Base-by-base conservation (phyloP, 2,888 invertebrate genomes). In the Xestia c-nigrum region DNA sequence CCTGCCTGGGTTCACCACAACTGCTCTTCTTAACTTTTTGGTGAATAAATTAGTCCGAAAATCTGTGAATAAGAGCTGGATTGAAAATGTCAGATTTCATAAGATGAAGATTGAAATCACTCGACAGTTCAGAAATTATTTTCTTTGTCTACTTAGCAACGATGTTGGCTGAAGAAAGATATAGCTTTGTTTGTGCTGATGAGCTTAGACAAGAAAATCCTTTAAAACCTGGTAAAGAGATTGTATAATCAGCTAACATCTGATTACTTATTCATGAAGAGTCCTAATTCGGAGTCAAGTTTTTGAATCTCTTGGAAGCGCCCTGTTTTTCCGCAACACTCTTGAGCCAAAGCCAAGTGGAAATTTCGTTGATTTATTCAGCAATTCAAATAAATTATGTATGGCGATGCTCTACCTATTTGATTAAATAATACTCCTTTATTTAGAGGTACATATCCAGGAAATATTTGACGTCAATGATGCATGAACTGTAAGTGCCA, bases 381-480 rank as follows among this genome's bases (percentile, higher is more conserved):
- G n/a, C 52, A 77, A 66, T 66, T 72, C 24, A 61, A 50, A 84
- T 78, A 65, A 78, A 78, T 78, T 52, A 78, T 68, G 50, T 55
- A 65, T 57, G 43, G 16, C 9, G 40, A 24, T 1, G 6, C 5
- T 67, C 55, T 59, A 50, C 19, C 16, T 65, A 38, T 73, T 66
- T 63, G 19, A 78, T 66, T 73, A 63, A 66, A 65, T 81, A 79
- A 78, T 61, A 59, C 55, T 40, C 63, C 46, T 52, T 43, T 67
- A 80, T 64, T 64, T 59, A 76, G 43, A 74, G 46, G 31, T 24
- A 61, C n/a, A 61, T 21, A 84, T 87, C 80, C 80, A 78, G 78
- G 80, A 84, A 87, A 71, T 69, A 71, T 80, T 77, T 80, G 80
- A 80, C 75, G 80, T 87, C 86, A 85, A 74, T 85, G 72, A 80